These are phyloP conservation scores for Echinometra lucunter DNA, from an alignment of 53 echinoderm and acorn worm species.

Conservation along the genomic window DNA sequence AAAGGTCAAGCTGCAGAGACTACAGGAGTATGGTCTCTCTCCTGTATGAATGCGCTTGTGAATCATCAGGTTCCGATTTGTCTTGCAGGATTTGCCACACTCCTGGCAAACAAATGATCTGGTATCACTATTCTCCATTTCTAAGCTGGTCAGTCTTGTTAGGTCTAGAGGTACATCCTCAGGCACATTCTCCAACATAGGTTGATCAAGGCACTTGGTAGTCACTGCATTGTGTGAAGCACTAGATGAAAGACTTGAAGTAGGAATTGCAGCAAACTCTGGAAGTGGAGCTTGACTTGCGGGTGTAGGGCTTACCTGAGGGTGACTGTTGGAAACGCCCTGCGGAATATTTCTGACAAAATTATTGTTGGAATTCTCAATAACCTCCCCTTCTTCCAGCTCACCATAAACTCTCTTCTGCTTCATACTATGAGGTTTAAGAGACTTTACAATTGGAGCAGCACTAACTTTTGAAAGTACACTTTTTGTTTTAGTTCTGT, in stretches of 20 bases:
- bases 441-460: background rate
- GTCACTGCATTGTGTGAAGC: background rate
- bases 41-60: conserved; percentile 66
- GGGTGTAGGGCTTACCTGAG: conserved; percentile 27
- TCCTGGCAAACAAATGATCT: conserved; percentile 1
- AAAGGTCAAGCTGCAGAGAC: conserved; percentile 50
- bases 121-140: background rate
- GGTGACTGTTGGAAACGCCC: background rate
- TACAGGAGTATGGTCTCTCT: conserved; percentile 60
- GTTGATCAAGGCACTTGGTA: conserved; percentile 42
- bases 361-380: background rate
- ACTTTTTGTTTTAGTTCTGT: background rate
- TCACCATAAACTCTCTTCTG: background rate
- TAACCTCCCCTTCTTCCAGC: conserved; percentile 5
- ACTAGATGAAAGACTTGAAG: conserved; percentile 46
- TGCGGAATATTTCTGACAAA: background rate
- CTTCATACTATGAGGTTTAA: too few species aligned
- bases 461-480: background rate
- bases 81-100: conserved; percentile 51
- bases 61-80: conserved; percentile 43
- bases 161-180: conserved; percentile 45
- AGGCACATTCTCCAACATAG: background rate
- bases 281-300: conserved; percentile 50
- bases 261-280: conserved; percentile 37
- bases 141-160: background rate